These are phyloP conservation scores for Marasmarcha lunaedactyla DNA, from an alignment of 2,888 invertebrate genomes.

Conservation along the genomic window DNA sequence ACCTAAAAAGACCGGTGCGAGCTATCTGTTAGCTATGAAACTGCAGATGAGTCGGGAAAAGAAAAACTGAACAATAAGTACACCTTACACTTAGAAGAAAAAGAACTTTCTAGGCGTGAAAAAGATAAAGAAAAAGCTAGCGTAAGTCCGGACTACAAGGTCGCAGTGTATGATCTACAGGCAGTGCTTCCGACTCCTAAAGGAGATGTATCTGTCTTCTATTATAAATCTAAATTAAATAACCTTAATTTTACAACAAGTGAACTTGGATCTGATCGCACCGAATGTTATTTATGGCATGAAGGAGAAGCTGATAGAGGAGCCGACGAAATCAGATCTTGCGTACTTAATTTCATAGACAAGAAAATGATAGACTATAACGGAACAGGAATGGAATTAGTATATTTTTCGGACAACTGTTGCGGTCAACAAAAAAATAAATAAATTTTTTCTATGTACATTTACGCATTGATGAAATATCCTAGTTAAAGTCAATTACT, in stretches of 20 bases:
- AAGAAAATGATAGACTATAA: constrained; percentile 1
- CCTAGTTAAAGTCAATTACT: background rate
- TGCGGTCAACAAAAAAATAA: background rate
- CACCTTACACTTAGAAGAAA: too few species aligned
- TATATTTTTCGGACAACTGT: background rate
- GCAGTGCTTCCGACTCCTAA: constrained; percentile 3
- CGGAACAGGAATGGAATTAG: constrained; percentile 1
- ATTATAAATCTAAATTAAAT: constrained; percentile 3
- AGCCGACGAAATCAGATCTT: too few species aligned
- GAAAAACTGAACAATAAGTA: too few species aligned
- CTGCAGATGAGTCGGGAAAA: too few species aligned
- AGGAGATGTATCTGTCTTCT: constrained; percentile 5
- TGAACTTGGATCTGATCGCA: constrained; percentile 1
- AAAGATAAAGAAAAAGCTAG: constrained; percentile 2
- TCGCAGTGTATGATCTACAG: constrained; percentile 3
- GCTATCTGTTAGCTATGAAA: too few species aligned
- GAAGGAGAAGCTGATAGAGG: too few species aligned
- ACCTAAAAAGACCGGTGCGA: too few species aligned
- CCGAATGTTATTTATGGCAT: too few species aligned
- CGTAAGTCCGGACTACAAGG: constrained; percentile 1
- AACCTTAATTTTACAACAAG: constrained; percentile 2
- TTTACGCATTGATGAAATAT: background rate
- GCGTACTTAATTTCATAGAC: constrained; percentile 2
- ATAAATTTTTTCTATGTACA: background rate
- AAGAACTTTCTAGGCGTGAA: constrained; percentile 3